These are phyloP conservation scores for Manacus vitellinus DNA, from an alignment of 2,113 vertebrate species.

Conservation along the genomic window DNA sequence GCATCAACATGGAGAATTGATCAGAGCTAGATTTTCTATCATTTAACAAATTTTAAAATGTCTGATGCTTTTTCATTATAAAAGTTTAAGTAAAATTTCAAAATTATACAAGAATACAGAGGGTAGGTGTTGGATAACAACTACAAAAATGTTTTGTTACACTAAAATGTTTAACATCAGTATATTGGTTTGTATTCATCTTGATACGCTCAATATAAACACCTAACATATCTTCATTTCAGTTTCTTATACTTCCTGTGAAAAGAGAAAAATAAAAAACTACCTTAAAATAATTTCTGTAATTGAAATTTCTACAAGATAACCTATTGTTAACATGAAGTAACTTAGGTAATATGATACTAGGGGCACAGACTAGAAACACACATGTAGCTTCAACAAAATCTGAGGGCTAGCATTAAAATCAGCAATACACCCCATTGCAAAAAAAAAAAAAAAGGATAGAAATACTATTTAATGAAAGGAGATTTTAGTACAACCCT, in stretches of 20 bases:
- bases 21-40: neutral
- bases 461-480: neutral
- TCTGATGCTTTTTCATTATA: neutral
- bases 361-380: neutral
- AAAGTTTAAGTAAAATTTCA: neutral
- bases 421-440: neutral
- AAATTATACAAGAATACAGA: neutral
- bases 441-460: neutral
- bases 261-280: neutral
- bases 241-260: neutral
- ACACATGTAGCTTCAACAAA: neutral
- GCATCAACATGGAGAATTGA: neutral
- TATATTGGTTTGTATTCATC: neutral
- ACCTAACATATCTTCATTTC: neutral
- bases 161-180: neutral
- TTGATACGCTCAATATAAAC: neutral
- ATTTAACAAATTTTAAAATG: neutral
- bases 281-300: neutral
- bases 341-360: neutral
- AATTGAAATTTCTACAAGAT: neutral
- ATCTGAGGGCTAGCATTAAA: neutral
- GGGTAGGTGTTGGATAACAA: neutral
- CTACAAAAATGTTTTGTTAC: neutral
- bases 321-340: neutral
- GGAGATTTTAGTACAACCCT: neutral